These are phyloP conservation scores for Hirtodrosophila histrioides DNA, from an alignment of 2,888 invertebrate genomes.

Conservation along the genomic window DNA sequence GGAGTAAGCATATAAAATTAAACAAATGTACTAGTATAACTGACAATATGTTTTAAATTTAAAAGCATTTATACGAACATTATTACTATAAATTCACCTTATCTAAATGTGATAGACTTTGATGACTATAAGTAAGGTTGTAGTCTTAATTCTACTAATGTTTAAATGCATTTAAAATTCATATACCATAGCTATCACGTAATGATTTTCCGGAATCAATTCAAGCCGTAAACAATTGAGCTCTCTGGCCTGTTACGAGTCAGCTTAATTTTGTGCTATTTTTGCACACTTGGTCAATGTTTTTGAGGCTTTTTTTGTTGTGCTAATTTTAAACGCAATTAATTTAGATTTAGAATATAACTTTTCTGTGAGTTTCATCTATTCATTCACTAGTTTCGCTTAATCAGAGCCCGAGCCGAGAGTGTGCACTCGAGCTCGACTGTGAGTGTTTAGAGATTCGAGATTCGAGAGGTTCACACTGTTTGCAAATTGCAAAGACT, in stretches of 20 bases:
- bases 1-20: too few species aligned
- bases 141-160: too few species aligned
- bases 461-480: neutral
- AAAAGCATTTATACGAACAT: too few species aligned
- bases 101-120: too few species aligned
- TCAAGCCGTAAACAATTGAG: neutral
- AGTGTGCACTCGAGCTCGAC: conserved; percentile 45
- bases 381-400: conserved; percentile 29
- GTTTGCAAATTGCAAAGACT: conserved; percentile 57
- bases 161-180: too few species aligned
- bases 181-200: too few species aligned
- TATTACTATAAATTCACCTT: too few species aligned
- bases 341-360: conserved; percentile 53
- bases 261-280: conserved; percentile 39
- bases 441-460: conserved; percentile 14
- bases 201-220: conserved; percentile 1
- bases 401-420: conserved; percentile 15
- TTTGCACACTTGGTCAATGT: conserved; percentile 40
- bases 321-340: conserved; percentile 65
- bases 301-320: conserved; percentile 31
- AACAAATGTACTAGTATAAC: too few species aligned
- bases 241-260: neutral
- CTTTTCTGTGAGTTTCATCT: conserved; percentile 18
- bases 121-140: too few species aligned
- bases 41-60: too few species aligned